phyloP scores from a whole-genome alignment of 53 echinoderm and acorn worm genomes.

The Apostichopus leukothele region DNA sequence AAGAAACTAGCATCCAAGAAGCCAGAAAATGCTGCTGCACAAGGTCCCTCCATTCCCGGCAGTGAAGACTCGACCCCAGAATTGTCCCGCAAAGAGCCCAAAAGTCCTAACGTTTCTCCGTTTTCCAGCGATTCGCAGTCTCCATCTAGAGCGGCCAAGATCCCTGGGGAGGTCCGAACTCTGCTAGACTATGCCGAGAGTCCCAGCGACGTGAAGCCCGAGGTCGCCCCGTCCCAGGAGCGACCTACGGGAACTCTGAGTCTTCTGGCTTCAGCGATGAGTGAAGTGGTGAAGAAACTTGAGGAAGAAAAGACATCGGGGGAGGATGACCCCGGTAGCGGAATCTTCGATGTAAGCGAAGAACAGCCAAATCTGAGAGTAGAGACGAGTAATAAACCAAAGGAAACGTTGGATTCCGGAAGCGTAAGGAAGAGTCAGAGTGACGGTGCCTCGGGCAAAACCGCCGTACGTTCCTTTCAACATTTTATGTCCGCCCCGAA shows the following conservation, averaged over 20 bases:
- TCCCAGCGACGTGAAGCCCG: not conserved
- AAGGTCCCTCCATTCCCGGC: not conserved
- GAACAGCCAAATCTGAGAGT: not conserved
- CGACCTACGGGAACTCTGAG: conserved; percentile 12
- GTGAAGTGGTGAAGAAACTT: conserved; percentile 43
- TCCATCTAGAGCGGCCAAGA: not conserved
- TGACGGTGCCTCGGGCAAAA: not conserved
- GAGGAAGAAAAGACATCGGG: conserved; percentile 35
- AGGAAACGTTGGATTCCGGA: not conserved
- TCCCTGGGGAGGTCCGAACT: not conserved
- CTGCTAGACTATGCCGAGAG: conserved; percentile 22
- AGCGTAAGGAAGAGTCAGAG: too few species aligned
- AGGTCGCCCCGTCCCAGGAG: not conserved
- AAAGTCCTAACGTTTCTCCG: not conserved
- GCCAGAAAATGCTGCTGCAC: not conserved
- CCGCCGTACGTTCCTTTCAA: not conserved
- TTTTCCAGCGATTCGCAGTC: conserved; percentile 27
- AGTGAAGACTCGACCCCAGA: conserved; percentile 11
- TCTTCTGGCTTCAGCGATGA: conserved; percentile 36
- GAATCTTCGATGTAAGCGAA: not conserved
- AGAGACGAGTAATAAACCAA: not conserved
- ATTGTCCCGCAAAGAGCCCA: not conserved
- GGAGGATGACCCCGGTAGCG: not conserved
- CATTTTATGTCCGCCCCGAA: conserved; percentile 16
- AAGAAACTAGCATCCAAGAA: conserved; percentile 51